Evolutionary conservation across 1,140 invertebrate genomes (phyloP).

Genomic region (Manduca sexta): DNA sequence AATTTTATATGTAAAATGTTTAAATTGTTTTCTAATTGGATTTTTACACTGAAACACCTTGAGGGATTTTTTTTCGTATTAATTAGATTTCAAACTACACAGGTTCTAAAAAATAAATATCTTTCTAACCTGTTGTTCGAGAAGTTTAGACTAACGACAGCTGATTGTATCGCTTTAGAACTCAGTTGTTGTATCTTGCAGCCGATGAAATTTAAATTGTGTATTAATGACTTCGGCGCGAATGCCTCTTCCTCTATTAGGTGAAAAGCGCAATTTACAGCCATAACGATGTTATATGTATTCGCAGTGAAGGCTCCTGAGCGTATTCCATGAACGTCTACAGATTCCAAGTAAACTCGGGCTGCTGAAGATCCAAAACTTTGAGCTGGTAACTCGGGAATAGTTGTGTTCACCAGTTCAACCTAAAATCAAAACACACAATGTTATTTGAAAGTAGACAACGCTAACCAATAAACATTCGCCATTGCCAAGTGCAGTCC

Average conservation of each 20-base stretch:
- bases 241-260: slow-evolving; percentile 78
- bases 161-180: slow-evolving; percentile 77
- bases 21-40: no score
- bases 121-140: slow-evolving; percentile 77
- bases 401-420: slow-evolving; percentile 76
- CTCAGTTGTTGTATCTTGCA: slow-evolving; percentile 75
- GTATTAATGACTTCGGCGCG: slow-evolving; percentile 76
- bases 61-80: no score
- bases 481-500: neutral
- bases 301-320: slow-evolving; percentile 79
- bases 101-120: neutral
- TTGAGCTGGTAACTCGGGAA: slow-evolving; percentile 74
- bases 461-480: no score
- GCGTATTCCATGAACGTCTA: slow-evolving; percentile 73
- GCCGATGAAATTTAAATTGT: slow-evolving; percentile 75
- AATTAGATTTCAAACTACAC: no score
- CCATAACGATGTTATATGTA: slow-evolving; percentile 75
- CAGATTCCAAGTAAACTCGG: slow-evolving; percentile 75
- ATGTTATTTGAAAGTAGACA: neutral
- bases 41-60: no score
- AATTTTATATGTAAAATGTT: no score
- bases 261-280: slow-evolving; percentile 76
- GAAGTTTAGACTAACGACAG: slow-evolving; percentile 77
- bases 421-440: slow-evolving; percentile 74
- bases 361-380: slow-evolving; percentile 79